A percentile compares a stretch with the other conserved stretches of the same genome.
Conservation (phyloP, 2,888 invertebrate species). For the Plebejus argus region DNA sequence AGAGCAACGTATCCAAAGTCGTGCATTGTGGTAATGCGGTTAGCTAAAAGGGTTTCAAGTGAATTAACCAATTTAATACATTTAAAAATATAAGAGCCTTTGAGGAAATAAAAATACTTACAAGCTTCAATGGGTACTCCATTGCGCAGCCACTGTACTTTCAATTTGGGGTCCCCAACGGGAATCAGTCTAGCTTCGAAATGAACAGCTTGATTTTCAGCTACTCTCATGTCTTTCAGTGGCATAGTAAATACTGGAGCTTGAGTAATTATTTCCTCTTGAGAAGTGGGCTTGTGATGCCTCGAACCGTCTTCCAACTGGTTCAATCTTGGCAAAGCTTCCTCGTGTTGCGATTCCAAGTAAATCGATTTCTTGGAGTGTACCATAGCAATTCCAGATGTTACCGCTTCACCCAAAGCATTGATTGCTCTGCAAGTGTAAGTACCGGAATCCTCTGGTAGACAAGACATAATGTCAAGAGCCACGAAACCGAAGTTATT, state of each 20-base stretch:
- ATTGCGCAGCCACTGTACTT: conserved; percentile 96
- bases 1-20: conserved; percentile 98
- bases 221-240: conserved; percentile 90
- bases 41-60: conserved; percentile 77
- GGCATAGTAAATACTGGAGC: conserved; percentile 96
- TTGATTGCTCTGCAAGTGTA: conserved; percentile 97
- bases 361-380: conserved; percentile 93
- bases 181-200: conserved; percentile 97
- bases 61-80: neutral
- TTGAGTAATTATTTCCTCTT: conserved; percentile 90
- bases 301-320: conserved; percentile 91
- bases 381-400: conserved; percentile 92
- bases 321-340: conserved; percentile 88
- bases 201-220: conserved; percentile 95
- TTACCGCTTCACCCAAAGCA: conserved; percentile 94
- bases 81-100: neutral
- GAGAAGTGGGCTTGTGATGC: conserved; percentile 86
- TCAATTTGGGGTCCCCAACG: conserved; percentile 95
- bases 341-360: conserved; percentile 93
- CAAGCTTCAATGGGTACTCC: conserved; percentile 95
- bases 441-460: conserved; percentile 97
- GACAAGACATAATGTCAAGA: conserved; percentile 96
- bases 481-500: conserved; percentile 99
- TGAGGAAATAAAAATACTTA: conserved; percentile 65
- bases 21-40: conserved; percentile 95